Evolutionary conservation across 2,797 vertebrate species (phyloP), one percentile per base, ranked within the genome.

Genomic region (Galago senegalensis): DNA sequence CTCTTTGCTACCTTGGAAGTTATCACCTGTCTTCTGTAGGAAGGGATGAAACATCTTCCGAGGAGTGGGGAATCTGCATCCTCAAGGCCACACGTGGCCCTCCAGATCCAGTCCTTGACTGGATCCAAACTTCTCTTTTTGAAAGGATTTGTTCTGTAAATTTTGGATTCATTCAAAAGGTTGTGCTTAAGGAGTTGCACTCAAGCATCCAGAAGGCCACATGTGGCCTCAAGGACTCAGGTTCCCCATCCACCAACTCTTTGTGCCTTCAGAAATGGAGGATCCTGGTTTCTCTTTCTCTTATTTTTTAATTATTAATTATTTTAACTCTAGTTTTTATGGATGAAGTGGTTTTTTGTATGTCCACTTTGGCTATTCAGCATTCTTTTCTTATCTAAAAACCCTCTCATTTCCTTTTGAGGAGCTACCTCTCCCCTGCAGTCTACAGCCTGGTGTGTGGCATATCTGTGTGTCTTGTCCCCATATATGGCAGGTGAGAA

Each of bases 351-450:
- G 75, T 60, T 23, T 4, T 65, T 17, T 77, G 34, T 65, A 18
- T 76, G 16, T 70, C 82, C 53, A 53, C 25, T 23, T 67, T 94
- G 34, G 11, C 46, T 89, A 34, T 34, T 18, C 12, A 77, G 53
- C 21, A 37, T 77, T 94, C 29, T 91, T 88, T 75, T 87, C 31
- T 27, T 82, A 17, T 43, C 46, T 31, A 34, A 84, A 90, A 88
- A 65, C 21, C 77, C 17, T 14, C n/a, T 17, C 58, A 10, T 87
- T 92, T 79, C 29, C 58, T 89, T 61, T 34, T 29, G 29, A 8
- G 5, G 14, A 31, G n/a, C 73, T 91, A 37, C 18, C 27, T n/a
- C 9, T 56, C 17, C 4, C 9, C 2, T 1, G 6, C 13, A 16
- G 9, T 77, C 31, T 61, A 2, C 25, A 94, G 29, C 46, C 53